Percentiles rank a stretch among this genome's conserved stretches.
phyloP scores from a whole-genome alignment of 2,113 vertebrate species.

The Callocephalon fimbriatum region DNA sequence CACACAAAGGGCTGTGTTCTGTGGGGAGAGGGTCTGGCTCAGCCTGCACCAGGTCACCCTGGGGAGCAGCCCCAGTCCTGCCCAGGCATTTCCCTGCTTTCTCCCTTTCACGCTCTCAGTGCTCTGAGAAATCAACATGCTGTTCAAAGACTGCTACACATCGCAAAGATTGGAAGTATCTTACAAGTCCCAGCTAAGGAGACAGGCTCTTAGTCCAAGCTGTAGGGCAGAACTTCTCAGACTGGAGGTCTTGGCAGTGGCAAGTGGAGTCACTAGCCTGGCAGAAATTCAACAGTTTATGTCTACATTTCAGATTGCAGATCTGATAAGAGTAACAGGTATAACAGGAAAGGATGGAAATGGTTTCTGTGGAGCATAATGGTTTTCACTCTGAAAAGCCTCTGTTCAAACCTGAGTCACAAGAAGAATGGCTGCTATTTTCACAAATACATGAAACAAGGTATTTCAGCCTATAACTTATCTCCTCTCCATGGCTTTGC shows the following conservation, averaged over 20 bases:
- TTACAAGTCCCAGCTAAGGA: neutral
- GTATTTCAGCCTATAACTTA: neutral
- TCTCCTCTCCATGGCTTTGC: neutral
- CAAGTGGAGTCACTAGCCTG: neutral
- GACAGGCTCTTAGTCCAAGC: neutral
- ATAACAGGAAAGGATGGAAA: neutral
- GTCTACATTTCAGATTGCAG: neutral
- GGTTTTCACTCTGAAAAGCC: neutral
- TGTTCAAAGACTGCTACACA: neutral
- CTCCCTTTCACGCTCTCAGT: neutral
- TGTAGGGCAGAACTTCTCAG: neutral
- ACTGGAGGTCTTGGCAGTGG: neutral
- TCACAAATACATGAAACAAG: rapidly evolving
- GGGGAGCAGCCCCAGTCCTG: neutral
- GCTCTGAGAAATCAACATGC: rapidly evolving
- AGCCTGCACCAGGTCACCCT: neutral
- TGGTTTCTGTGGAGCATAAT: neutral
- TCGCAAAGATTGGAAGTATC: neutral
- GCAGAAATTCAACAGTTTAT: neutral
- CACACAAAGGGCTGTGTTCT: neutral
- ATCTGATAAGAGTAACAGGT: neutral
- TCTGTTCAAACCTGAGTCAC: neutral
- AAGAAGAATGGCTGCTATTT: neutral
- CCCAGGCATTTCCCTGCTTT: neutral
- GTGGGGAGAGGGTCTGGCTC: rapidly evolving